Percentiles rank a stretch among this genome's conserved stretches.
Conservation (phyloP, 2,888 invertebrate genomes). For the Drosophila conformis region DNA sequence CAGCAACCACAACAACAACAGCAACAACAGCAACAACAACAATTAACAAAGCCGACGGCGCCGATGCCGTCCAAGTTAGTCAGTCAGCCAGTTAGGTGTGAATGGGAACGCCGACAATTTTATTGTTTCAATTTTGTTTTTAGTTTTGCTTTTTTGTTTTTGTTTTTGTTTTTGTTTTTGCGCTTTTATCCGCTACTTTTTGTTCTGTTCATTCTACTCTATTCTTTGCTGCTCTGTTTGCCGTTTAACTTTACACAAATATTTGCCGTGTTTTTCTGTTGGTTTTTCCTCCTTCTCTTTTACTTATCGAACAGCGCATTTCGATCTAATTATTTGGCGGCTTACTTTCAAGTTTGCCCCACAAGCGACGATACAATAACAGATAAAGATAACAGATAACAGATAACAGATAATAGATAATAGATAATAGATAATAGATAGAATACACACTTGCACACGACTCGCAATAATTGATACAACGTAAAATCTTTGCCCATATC, state of each 20-base stretch:
- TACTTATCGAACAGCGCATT: conserved; percentile 53
- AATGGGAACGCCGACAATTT: conserved; percentile 58
- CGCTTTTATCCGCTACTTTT: neutral
- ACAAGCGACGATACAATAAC: neutral
- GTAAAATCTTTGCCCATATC: neutral
- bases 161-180: conserved; percentile 7
- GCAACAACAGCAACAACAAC: conserved; percentile 23
- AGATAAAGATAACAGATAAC: conserved; percentile 36
- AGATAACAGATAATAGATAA: neutral
- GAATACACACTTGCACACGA: conserved; percentile 1
- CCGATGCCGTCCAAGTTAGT: conserved; percentile 14
- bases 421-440: neutral
- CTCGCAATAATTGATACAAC: neutral
- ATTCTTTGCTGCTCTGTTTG: conserved; percentile 7
- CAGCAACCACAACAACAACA: conserved; percentile 24
- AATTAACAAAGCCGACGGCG: conserved; percentile 28
- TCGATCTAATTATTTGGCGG: conserved; percentile 64
- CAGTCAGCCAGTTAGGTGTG: conserved; percentile 38
- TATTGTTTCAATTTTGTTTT: conserved; percentile 44
- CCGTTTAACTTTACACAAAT: conserved; percentile 31
- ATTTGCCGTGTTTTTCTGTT: conserved; percentile 28
- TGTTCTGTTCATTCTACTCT: no score
- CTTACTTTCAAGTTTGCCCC: conserved; percentile 44
- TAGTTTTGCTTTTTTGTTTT: neutral
- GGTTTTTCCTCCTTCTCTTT: conserved; percentile 19